Conservation (phyloP, 2,113 vertebrate species). For the Bubo blakistoni region DNA sequence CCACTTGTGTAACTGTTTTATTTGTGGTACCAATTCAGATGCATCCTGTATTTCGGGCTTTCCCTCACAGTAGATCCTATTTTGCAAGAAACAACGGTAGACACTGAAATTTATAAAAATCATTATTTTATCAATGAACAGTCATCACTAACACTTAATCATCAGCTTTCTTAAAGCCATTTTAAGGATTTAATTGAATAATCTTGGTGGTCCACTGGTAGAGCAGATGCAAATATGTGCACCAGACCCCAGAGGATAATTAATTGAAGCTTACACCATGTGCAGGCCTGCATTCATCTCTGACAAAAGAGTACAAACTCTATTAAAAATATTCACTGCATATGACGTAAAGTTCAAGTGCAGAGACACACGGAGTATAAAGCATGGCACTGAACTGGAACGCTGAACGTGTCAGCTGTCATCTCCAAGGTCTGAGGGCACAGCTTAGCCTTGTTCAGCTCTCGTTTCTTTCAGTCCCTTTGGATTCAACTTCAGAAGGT, state of each 20-base stretch:
- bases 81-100: not conserved
- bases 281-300: slow-evolving; percentile 42
- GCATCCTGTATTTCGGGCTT: not conserved
- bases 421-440: not conserved
- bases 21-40: not conserved
- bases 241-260: slow-evolving; percentile 18
- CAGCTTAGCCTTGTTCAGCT: not conserved
- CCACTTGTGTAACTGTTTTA: not conserved
- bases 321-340: slow-evolving; percentile 9
- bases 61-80: not conserved
- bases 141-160: not conserved
- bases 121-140: slow-evolving; percentile 9
- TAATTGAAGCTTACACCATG: not conserved
- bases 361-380: not conserved
- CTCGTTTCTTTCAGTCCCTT: not conserved
- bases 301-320: slow-evolving; percentile 40
- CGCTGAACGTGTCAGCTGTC: not conserved
- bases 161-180: not conserved
- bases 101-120: not conserved
- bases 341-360: slow-evolving; percentile 2
- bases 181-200: slow-evolving; percentile 28
- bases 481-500: not conserved
- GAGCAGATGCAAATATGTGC: not conserved
- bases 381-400: not conserved
- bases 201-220: not conserved